These are phyloP conservation scores for Brachypodius melanocephalos DNA, from an alignment of 2,113 vertebrate species.

Conservation along the genomic window DNA sequence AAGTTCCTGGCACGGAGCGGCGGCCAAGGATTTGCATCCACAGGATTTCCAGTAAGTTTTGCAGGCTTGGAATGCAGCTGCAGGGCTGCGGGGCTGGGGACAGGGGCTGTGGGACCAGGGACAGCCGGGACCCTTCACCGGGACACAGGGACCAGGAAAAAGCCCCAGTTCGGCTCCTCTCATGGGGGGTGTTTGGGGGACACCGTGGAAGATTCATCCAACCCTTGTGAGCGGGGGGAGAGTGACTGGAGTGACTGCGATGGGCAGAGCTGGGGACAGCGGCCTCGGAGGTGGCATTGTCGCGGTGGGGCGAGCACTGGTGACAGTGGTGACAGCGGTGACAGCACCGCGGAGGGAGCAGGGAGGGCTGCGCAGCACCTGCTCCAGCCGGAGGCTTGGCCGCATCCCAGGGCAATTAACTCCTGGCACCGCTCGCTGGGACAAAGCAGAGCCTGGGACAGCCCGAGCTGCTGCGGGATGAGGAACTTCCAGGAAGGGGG, in stretches of 20 bases:
- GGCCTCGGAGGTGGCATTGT: background rate
- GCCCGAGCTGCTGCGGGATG: background rate
- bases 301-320: no score
- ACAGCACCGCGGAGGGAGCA: fast-evolving
- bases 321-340: background rate
- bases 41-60: slow-evolving; percentile 64
- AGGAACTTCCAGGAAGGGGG: background rate
- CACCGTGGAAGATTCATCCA: fast-evolving
- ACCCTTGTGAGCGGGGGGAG: fast-evolving
- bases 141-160: fast-evolving
- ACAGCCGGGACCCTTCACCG: fast-evolving
- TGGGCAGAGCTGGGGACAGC: background rate
- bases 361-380: background rate
- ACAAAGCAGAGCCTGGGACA: background rate
- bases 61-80: background rate
- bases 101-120: fast-evolving
- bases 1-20: slow-evolving; percentile 29
- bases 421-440: background rate
- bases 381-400: background rate
- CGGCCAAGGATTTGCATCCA: slow-evolving; percentile 18
- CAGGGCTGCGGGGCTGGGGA: background rate
- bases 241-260: fast-evolving
- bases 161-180: background rate
- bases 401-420: background rate
- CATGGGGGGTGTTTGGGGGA: background rate